A percentile compares a stretch with the other conserved stretches of the same genome.
Evolutionary conservation across 1,140 invertebrate genomes (phyloP).

Genomic region (Drosophila novamexicana): DNA sequence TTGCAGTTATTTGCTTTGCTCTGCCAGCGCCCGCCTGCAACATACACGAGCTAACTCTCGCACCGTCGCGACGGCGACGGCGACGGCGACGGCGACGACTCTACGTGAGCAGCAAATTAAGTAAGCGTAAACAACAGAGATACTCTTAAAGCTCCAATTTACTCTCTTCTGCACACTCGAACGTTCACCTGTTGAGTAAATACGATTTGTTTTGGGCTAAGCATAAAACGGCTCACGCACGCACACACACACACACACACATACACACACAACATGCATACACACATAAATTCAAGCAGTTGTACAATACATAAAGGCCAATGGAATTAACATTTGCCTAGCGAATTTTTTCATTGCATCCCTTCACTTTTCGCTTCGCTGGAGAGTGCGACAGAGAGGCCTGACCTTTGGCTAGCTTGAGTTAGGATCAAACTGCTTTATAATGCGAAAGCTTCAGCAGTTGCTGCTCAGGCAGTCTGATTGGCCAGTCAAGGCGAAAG

Average conservation of each 20-base stretch:
- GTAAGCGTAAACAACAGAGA: slow-evolving; percentile 36
- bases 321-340: slow-evolving; percentile 35
- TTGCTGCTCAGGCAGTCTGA: not conserved
- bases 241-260: slow-evolving; percentile 1
- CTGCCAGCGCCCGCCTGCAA: slow-evolving; percentile 21
- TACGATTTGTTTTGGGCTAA: slow-evolving; percentile 48
- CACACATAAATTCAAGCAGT: not conserved
- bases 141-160: slow-evolving; percentile 45
- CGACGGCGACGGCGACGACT: slow-evolving; percentile 6
- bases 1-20: slow-evolving; percentile 37
- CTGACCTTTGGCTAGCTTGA: slow-evolving; percentile 30
- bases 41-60: slow-evolving; percentile 33
- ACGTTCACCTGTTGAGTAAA: slow-evolving; percentile 70
- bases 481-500: slow-evolving; percentile 13
- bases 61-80: not conserved
- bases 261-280: not conserved
- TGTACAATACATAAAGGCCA: slow-evolving; percentile 57
- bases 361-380: slow-evolving; percentile 63
- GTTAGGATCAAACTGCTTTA: slow-evolving; percentile 44
- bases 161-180: slow-evolving; percentile 39
- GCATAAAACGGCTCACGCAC: slow-evolving; percentile 37
- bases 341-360: slow-evolving; percentile 62
- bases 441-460: not conserved
- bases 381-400: slow-evolving; percentile 4
- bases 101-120: slow-evolving; percentile 72